Evolutionary conservation across 2,797 vertebrate genomes (phyloP), one percentile per base, ranked within the genome.

Genomic region (Gallinago solitaria): DNA sequence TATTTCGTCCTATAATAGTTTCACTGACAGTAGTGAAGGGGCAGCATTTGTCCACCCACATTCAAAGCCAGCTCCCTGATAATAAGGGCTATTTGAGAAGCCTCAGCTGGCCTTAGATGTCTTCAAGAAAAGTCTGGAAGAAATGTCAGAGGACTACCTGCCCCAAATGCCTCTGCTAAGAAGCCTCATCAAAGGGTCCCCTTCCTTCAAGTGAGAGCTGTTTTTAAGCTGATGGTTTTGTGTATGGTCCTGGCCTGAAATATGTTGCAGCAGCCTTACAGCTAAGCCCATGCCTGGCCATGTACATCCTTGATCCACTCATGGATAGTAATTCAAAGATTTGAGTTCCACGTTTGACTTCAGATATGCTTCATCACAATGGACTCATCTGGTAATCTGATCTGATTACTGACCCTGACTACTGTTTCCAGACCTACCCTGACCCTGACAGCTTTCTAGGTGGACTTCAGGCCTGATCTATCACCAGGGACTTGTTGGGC

Each of bases 31-130:
- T 9, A n/a, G 5, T n/a, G 37, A 77, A 78, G 41, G 8, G 32
- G 14, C 19, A 45, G 9, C 17, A 39, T 70, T 43, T 63, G 53
- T 2, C 6, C 54, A 4, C 6, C 16, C 25, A 17, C 0, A 1
- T 15, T 60, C 35, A 50, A 71, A 79, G 50, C 3, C 51, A 43
- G 2, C 6, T 80, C 11, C 4, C 12, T 84, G 13, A 37, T 43
- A 48, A 28, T 14, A 7, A 47, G 9, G 6, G 8, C 6, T 64
- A 11, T 51, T 64, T 76, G n/a, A 83, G 25, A 71, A 89, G 16
- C 9, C 65, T 88, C 28, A 47, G 9, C 10, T 59, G 15, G 12
- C 19, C 30, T 51, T 27, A 35, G 12, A 75, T 17, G 5, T 43
- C 50, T 56, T 67, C 33, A 56, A 54, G 28, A 15, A 78, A 75